phyloP scores from a whole-genome alignment of 2,113 vertebrate genomes.

The Empidonax alnorum region DNA sequence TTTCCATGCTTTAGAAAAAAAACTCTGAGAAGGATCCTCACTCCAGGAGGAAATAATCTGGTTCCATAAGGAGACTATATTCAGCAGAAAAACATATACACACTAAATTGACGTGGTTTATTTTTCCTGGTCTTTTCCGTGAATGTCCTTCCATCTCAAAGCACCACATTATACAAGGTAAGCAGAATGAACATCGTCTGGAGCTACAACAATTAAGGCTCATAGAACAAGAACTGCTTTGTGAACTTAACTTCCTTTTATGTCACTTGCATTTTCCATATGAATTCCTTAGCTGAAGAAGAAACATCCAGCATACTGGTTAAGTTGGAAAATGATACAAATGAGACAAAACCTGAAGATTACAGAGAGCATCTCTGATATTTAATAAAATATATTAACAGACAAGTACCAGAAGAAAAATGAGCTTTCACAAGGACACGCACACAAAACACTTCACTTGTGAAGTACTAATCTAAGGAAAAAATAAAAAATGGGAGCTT shows the following conservation, averaged over 20 bases:
- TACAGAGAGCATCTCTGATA: not conserved
- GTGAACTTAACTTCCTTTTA: not conserved
- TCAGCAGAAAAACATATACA: not conserved
- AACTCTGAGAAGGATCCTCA: not conserved
- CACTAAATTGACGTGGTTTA: not conserved
- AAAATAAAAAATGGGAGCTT: not conserved
- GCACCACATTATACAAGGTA: not conserved
- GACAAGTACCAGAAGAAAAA: conserved; percentile 3
- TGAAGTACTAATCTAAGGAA: conserved; percentile 4
- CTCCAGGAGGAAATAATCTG: not conserved
- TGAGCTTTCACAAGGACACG: conserved; percentile 3
- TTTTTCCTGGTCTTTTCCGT: not conserved
- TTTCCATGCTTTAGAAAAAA: not conserved
- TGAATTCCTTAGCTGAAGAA: not conserved
- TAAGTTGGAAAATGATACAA: not conserved
- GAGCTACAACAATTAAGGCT: not conserved
- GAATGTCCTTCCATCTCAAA: not conserved
- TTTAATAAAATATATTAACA: not conserved
- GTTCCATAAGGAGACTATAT: not conserved
- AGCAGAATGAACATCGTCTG: not conserved
- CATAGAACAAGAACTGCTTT: not conserved
- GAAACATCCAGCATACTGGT: not conserved
- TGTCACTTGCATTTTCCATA: not conserved
- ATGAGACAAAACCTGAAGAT: not conserved
- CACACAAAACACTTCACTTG: not conserved